A percentile compares a stretch with the other conserved stretches of the same genome.
These are phyloP conservation scores for Sylvia atricapilla DNA, from an alignment of 2,113 vertebrate genomes.

Conservation along the genomic window DNA sequence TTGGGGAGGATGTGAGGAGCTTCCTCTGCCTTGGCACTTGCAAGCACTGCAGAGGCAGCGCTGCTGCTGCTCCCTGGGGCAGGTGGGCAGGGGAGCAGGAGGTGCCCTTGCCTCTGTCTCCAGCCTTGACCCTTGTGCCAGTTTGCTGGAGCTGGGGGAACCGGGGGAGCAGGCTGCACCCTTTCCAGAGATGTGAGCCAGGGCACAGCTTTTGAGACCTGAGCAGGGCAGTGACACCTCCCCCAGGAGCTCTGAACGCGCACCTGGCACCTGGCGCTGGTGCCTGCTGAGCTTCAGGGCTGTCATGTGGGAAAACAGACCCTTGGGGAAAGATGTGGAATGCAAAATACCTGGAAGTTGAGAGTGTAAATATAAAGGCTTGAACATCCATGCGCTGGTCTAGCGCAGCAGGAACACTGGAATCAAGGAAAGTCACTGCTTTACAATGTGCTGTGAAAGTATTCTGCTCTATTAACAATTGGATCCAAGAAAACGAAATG, in stretches of 20 bases:
- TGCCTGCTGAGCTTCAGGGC: background rate
- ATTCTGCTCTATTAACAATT: background rate
- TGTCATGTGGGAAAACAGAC: background rate
- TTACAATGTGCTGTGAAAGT: background rate
- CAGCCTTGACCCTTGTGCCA: background rate
- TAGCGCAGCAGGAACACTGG: too few relatives aligned
- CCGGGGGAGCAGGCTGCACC: background rate
- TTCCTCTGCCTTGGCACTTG: background rate
- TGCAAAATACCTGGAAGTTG: fast-evolving
- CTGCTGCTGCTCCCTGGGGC: background rate
- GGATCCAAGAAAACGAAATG: background rate
- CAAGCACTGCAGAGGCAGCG: background rate
- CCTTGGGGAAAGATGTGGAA: background rate
- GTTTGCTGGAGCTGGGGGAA: background rate
- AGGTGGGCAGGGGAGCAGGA: background rate
- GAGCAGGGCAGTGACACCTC: fast-evolving
- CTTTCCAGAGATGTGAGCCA: background rate
- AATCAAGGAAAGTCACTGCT: background rate
- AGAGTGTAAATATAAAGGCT: background rate
- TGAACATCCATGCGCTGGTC: background rate
- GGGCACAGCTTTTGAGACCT: background rate
- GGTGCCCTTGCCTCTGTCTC: background rate
- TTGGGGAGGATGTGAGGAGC: background rate
- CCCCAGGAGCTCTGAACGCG: background rate
- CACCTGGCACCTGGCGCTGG: background rate